A percentile compares a stretch with the other conserved stretches of the same genome.
Evolutionary conservation across 1,140 invertebrate species (phyloP).

Genomic region (Trissolcus basalis): DNA sequence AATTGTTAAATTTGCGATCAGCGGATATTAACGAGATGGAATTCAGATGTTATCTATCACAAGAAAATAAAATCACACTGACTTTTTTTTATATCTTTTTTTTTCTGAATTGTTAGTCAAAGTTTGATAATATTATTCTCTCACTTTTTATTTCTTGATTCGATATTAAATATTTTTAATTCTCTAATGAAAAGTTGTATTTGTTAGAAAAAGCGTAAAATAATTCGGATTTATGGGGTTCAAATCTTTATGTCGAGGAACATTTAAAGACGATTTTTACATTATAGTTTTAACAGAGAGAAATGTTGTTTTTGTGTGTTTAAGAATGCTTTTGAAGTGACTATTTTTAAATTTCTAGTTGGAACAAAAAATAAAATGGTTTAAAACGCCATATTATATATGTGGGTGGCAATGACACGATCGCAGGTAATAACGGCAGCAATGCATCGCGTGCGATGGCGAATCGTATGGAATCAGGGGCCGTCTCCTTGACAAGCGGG

Average conservation of each 20-base stretch:
- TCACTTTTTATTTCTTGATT: too few species aligned
- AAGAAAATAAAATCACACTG: constrained; percentile 37
- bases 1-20: constrained; percentile 59
- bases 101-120: constrained; percentile 5
- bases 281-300: too few species aligned
- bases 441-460: constrained; percentile 74
- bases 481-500: constrained; percentile 75
- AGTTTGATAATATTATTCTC: too few species aligned
- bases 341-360: constrained; percentile 15
- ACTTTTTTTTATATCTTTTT: constrained; percentile 41
- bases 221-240: too few species aligned
- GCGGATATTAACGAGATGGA: constrained; percentile 43
- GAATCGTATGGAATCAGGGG: constrained; percentile 67
- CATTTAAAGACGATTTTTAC: too few species aligned
- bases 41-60: constrained; percentile 51
- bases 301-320: too few species aligned
- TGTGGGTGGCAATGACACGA: constrained; percentile 71
- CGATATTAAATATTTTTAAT: too few species aligned
- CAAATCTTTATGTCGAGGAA: too few species aligned
- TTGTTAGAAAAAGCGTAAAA: too few species aligned
- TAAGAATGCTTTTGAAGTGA: too few species aligned
- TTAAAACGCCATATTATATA: constrained; percentile 54
- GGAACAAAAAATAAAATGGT: too few species aligned
- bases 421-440: constrained; percentile 66
- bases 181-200: too few species aligned